Percentiles rank a stretch among this genome's conserved stretches.
These are phyloP conservation scores for Muntiacus reevesi DNA, from an alignment of 2,113 vertebrate species.

Conservation along the genomic window DNA sequence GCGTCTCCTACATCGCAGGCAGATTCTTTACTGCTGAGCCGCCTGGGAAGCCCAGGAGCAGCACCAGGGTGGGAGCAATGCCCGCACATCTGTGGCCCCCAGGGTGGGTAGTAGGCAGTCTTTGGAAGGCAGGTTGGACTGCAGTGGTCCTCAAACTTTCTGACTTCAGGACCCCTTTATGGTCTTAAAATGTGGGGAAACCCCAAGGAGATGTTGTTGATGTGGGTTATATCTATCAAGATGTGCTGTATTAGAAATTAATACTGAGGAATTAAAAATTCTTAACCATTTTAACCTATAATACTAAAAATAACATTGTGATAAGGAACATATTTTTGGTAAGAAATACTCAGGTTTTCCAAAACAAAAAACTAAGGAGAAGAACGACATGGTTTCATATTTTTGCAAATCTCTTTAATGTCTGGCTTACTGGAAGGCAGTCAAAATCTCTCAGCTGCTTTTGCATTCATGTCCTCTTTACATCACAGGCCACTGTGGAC, in stretches of 20 bases:
- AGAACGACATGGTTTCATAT: neutral
- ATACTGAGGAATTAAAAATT: neutral
- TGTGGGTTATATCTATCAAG: neutral
- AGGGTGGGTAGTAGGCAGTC: neutral
- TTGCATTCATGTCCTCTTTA: neutral
- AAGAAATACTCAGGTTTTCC: neutral
- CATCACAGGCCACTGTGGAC: neutral
- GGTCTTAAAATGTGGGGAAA: neutral
- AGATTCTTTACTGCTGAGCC: neutral
- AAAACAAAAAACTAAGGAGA: neutral
- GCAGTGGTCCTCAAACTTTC: neutral
- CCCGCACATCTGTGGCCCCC: neutral
- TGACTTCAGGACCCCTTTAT: neutral
- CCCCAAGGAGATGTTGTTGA: neutral
- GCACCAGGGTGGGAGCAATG: accelerated
- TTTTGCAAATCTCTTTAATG: neutral
- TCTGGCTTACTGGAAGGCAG: neutral
- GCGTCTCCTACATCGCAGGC: neutral
- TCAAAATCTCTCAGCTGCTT: neutral
- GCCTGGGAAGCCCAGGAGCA: neutral
- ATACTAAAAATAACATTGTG: neutral
- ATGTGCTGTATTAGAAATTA: neutral
- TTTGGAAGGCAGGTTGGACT: neutral
- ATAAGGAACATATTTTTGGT: neutral
- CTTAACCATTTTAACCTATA: neutral